Evolutionary conservation across 2,797 vertebrate genomes (phyloP), one percentile per base, ranked within the genome.

Genomic region (Dendrocincla fuliginosa): DNA sequence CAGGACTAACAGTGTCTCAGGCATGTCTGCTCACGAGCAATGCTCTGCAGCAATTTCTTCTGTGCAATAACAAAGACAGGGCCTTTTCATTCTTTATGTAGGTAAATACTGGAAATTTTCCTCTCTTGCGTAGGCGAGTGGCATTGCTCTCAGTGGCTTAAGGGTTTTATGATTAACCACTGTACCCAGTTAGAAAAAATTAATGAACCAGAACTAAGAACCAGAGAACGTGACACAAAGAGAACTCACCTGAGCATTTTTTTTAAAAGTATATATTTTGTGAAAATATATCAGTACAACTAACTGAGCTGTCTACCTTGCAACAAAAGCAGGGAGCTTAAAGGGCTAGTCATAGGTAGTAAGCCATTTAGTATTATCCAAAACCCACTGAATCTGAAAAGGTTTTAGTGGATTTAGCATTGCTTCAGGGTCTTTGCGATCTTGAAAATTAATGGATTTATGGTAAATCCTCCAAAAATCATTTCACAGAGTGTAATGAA

Each of bases 131-230:
- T 46, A 42, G n/a, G 22, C 16, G 84, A 93, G 49, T 53, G 41
- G 37, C 81, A 60, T 73, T 53, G 15, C 47, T 91, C 33, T 52
- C 60, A 63, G 39, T 18, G 41, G 53, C 44, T 87, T 60, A 61
- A 5, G 39, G 39, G 61, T 55, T 73, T 87, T 84, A 75, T 23
- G 28, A 96, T 96, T 96, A 97, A 94, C 47, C 49, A 64, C 9
- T 78, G 44, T 33, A 52, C 37, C 32, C 83, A 89, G 90, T 89
- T 63, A 42, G 39, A 55, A 86, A 86, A 93, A 87, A 93, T 18
- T 56, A 85, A 88, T 17, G 8, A 89, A 77, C 42, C 59, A 84
- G 60, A 96, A 94, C 69, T 59, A 63, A 93, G 90, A 92, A 50
- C n/a, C n/a, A 67, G 95, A 77, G 82, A 92, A 59, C 5, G 41